Base-by-base conservation (phyloP, 2,888 invertebrate genomes). In the Ptilodon capucinus region DNA sequence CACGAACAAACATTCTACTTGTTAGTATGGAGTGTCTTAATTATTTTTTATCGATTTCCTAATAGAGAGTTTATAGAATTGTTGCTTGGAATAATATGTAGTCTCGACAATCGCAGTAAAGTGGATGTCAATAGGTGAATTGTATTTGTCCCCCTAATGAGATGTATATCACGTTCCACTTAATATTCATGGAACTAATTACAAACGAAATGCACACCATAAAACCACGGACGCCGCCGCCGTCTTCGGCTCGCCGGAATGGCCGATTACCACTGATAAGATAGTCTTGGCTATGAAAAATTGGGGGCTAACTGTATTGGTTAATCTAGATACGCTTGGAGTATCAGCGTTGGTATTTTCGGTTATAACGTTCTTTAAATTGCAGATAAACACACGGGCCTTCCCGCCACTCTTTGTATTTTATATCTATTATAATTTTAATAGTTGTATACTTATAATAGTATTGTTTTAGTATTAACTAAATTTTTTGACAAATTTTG, bases 131-230 rank as follows among this genome's bases (percentile, higher is more conserved):
- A 14, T n/a, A n/a, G n/a, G n/a, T n/a, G n/a, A n/a, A n/a, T n/a
- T 14, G 32, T 25, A n/a, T 13, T 13, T 30, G 13, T 30, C 52
- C 55, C n/a, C 54, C 55, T 28, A 38, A 34, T 36, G 19, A 50
- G 58, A 65, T 63, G 41, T 38, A 32, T 57, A 61, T 61, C 65
- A 41, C 40, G 40, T 38, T 9, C 45, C 30, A 38, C 44, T 62
- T 60, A 49, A 60, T 66, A 60, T 57, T 59, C 61, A 62, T 59
- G 40, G 52, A 56, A 64, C 60, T 63, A 63, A 65, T 65, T 64
- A 51, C 52, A 40, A 11, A 16, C 21, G 19, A 11, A 32, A 41
- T 13, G 43, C 30, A 39, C 42, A 54, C 48, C 46, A 48, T 54
- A 48, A 54, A 57, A 59, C 51, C 54, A 44, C 44, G 42, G 51